Conservation (phyloP, 1,140 invertebrate species). For the Macrosteles quadrilineatus region DNA sequence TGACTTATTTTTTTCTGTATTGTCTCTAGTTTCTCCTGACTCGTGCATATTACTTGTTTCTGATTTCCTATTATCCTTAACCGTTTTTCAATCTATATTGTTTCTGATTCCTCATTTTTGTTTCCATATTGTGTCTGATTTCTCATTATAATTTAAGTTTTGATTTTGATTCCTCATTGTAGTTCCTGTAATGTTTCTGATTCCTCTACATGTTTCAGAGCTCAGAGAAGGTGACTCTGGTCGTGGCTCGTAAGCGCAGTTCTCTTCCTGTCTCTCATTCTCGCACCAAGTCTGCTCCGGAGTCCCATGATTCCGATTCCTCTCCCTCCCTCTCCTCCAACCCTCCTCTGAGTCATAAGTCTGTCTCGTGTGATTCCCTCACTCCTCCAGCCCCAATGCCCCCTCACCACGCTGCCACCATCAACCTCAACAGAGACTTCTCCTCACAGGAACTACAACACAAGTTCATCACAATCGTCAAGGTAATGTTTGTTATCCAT, state of each 20-base stretch:
- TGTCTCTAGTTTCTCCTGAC: too few species aligned
- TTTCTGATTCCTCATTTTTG: too few species aligned
- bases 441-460: constrained; percentile 9
- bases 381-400: constrained; percentile 10
- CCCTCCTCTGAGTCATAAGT: constrained; percentile 1
- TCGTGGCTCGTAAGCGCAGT: neutral
- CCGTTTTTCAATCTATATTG: too few species aligned
- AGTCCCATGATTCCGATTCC: neutral
- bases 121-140: too few species aligned
- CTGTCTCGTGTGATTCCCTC: constrained; percentile 13
- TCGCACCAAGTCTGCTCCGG: constrained; percentile 12
- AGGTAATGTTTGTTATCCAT: neutral
- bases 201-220: constrained; percentile 5
- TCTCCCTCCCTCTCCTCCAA: neutral
- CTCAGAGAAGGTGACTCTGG: constrained; percentile 5
- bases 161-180: too few species aligned
- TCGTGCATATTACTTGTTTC: too few species aligned
- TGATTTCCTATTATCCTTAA: too few species aligned
- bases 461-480: constrained; percentile 16
- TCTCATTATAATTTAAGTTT: too few species aligned
- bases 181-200: too few species aligned
- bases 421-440: constrained; percentile 15
- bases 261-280: neutral
- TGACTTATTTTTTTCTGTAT: too few species aligned
- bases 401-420: constrained; percentile 15